These are phyloP conservation scores for Ectemnius lituratus DNA, from an alignment of 2,888 invertebrate species.

Conservation along the genomic window DNA sequence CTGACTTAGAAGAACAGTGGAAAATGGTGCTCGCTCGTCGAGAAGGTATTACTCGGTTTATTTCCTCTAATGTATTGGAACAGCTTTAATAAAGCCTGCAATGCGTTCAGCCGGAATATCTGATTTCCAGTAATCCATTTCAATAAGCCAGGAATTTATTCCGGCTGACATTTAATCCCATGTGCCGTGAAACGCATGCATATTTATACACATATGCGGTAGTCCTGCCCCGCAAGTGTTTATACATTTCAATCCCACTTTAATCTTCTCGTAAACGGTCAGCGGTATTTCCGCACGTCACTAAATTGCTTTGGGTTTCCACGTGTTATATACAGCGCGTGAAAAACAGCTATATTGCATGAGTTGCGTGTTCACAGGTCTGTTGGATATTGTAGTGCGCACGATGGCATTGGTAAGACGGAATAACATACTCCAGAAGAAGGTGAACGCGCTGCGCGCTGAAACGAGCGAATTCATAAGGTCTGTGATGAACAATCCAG, in stretches of 20 bases:
- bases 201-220: neutral
- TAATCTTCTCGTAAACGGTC: no score
- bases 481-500: slow-evolving; percentile 65
- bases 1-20: slow-evolving; percentile 50
- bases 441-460: slow-evolving; percentile 65
- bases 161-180: neutral
- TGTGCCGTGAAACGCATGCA: neutral
- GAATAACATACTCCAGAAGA: slow-evolving; percentile 68
- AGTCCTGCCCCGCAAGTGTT: no score
- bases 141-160: slow-evolving; percentile 3
- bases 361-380: slow-evolving; percentile 51
- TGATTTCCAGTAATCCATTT: neutral
- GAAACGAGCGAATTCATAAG: slow-evolving; percentile 67
- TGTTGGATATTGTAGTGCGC: slow-evolving; percentile 65
- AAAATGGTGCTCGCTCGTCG: slow-evolving; percentile 54
- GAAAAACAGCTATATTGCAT: neutral
- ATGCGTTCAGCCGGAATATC: neutral
- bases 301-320: no score
- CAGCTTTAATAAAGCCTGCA: neutral
- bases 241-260: no score
- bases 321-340: neutral
- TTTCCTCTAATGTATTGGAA: no score
- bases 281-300: no score
- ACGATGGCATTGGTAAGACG: slow-evolving; percentile 67
- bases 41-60: slow-evolving; percentile 57